Conservation (phyloP, 2,888 invertebrate genomes). For the Lycophotia porphyrea region DNA sequence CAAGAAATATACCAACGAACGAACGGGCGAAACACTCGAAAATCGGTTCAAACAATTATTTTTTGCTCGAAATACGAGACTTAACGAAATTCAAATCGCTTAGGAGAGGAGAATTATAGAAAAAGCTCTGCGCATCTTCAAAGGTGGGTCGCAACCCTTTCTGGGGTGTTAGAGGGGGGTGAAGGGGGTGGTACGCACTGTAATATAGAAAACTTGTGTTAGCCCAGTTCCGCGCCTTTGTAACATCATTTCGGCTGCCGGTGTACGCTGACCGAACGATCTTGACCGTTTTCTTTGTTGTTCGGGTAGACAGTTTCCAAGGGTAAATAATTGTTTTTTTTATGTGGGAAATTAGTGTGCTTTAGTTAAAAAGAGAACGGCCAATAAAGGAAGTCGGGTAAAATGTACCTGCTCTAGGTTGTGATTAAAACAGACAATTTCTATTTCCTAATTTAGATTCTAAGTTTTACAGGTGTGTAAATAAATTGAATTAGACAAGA, state of each 20-base stretch:
- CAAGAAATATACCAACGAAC: constrained; percentile 71
- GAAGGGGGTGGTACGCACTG: constrained; percentile 83
- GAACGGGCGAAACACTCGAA: constrained; percentile 78
- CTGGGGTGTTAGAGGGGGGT: constrained; percentile 63
- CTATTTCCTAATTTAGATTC: background rate
- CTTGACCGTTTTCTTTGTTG: constrained; percentile 74
- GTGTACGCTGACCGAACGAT: constrained; percentile 68
- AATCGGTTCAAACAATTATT: constrained; percentile 89
- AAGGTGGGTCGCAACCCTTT: constrained; percentile 88
- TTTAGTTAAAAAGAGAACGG: background rate
- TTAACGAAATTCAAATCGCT: constrained; percentile 90
- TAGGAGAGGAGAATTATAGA: constrained; percentile 89
- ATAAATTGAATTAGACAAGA: background rate
- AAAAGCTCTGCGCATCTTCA: constrained; percentile 90
- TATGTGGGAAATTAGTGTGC: background rate
- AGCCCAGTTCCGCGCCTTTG: constrained; percentile 90
- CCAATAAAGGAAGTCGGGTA: background rate
- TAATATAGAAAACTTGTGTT: constrained; percentile 91
- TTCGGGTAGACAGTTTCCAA: constrained; percentile 13
- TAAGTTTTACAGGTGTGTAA: background rate
- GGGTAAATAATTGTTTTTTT: background rate
- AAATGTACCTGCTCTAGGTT: background rate
- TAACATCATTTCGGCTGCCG: constrained; percentile 90
- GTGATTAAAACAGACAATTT: background rate
- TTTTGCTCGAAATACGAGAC: constrained; percentile 89